Conservation (phyloP, 1,140 invertebrate genomes). For the Rhagoletis zephyria region DNA sequence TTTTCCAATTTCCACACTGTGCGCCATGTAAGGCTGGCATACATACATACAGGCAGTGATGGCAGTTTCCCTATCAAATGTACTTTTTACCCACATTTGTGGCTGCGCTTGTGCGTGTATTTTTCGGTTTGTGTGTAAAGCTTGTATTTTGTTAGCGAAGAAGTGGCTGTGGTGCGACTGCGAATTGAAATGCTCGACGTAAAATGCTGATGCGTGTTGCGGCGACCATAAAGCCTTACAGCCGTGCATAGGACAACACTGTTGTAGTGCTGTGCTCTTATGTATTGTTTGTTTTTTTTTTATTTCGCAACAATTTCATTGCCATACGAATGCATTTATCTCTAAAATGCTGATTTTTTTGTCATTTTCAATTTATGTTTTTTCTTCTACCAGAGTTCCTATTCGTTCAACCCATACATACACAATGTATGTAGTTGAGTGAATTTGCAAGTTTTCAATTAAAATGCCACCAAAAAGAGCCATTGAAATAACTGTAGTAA, state of each 20-base stretch:
- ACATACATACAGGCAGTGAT: neutral
- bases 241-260: neutral
- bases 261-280: neutral
- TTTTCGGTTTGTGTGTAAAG: neutral
- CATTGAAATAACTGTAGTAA: slow-evolving; percentile 20
- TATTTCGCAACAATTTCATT: slow-evolving; percentile 16
- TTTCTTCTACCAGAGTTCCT: neutral
- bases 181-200: slow-evolving; percentile 35
- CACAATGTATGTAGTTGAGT: neutral
- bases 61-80: neutral
- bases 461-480: slow-evolving; percentile 32
- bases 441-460: slow-evolving; percentile 46
- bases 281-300: slow-evolving; percentile 14
- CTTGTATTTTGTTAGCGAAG: neutral
- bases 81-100: neutral
- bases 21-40: neutral
- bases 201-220: slow-evolving; percentile 29
- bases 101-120: neutral
- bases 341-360: slow-evolving; percentile 11
- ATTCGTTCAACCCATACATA: neutral
- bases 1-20: too few species aligned
- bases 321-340: slow-evolving; percentile 37
- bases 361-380: neutral
- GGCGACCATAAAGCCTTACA: neutral
- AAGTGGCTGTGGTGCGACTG: neutral